Conservation (phyloP, 2,113 vertebrate species). For the Marmota flaviventris region DNA sequence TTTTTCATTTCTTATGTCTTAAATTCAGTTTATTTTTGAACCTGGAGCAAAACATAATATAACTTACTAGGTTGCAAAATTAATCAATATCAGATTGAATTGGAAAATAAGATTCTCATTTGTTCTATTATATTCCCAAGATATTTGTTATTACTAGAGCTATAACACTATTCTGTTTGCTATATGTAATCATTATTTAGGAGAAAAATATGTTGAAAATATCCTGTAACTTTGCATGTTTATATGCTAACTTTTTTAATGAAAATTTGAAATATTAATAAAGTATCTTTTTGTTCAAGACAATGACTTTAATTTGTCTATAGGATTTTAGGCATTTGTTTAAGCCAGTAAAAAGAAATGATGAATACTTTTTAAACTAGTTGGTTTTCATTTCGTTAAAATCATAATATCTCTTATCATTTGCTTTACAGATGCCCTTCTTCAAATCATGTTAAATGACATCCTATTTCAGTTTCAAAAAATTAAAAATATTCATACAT, state of each 20-base stretch:
- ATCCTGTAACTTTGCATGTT: not conserved
- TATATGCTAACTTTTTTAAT: conserved; percentile 40
- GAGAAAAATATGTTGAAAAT: not conserved
- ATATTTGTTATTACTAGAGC: conserved; percentile 58
- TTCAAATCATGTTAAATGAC: conserved; percentile 63
- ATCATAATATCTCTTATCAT: not conserved
- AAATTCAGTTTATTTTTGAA: conserved; percentile 49
- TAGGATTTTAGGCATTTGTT: conserved; percentile 18
- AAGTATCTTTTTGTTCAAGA: not conserved
- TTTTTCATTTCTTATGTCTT: conserved; percentile 40
- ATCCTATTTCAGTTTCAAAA: conserved; percentile 71
- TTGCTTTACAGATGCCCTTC: conserved; percentile 31
- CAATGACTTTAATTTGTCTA: not conserved
- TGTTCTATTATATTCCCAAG: conserved; percentile 23
- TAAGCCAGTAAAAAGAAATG: not conserved
- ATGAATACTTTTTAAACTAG: conserved; percentile 58
- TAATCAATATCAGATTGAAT: conserved; percentile 52
- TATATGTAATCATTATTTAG: not conserved
- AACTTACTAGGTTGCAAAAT: not conserved
- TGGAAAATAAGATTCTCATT: conserved; percentile 24
- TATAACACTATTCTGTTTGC: conserved; percentile 30
- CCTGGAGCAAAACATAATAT: conserved; percentile 35
- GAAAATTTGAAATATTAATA: conserved; percentile 60
- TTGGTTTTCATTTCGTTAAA: conserved; percentile 72
- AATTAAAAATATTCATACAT: conserved; percentile 73